Percentiles rank a stretch among this genome's conserved stretches.
These are phyloP conservation scores for Dermatemys mawii DNA, from an alignment of 2,113 vertebrate species.

Conservation along the genomic window DNA sequence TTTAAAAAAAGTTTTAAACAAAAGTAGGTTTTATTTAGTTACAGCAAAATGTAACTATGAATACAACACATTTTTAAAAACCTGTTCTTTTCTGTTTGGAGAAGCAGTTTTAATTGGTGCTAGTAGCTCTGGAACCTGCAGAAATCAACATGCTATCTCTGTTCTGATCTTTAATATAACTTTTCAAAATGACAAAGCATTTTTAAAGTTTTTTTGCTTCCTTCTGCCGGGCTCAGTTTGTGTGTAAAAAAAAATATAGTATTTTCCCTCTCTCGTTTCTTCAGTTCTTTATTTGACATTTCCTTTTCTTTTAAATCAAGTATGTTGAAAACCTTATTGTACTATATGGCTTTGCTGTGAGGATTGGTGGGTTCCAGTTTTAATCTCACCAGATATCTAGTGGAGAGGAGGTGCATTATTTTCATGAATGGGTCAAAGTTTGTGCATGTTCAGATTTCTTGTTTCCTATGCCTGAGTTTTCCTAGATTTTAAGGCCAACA, in stretches of 20 bases:
- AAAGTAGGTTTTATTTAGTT: background rate
- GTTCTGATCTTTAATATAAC: fast-evolving
- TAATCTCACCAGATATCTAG: background rate
- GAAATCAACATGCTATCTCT: background rate
- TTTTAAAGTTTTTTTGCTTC: background rate
- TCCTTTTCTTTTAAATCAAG: background rate
- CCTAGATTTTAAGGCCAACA: background rate
- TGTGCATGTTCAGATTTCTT: background rate
- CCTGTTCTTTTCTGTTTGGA: background rate
- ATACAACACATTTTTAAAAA: background rate
- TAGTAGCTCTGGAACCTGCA: background rate
- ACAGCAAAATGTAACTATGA: background rate
- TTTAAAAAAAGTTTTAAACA: background rate
- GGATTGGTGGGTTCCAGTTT: background rate
- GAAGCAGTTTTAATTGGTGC: background rate
- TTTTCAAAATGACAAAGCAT: background rate
- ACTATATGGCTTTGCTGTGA: background rate
- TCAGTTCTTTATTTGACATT: background rate
- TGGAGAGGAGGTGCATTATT: background rate
- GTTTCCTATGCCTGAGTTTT: background rate
- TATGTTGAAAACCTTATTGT: background rate
- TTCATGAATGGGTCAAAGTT: background rate
- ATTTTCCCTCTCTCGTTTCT: background rate
- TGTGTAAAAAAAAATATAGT: background rate
- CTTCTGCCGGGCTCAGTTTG: background rate